Conservation (phyloP, 2,797 vertebrate species). For the Poeciliopsis gracilis region DNA sequence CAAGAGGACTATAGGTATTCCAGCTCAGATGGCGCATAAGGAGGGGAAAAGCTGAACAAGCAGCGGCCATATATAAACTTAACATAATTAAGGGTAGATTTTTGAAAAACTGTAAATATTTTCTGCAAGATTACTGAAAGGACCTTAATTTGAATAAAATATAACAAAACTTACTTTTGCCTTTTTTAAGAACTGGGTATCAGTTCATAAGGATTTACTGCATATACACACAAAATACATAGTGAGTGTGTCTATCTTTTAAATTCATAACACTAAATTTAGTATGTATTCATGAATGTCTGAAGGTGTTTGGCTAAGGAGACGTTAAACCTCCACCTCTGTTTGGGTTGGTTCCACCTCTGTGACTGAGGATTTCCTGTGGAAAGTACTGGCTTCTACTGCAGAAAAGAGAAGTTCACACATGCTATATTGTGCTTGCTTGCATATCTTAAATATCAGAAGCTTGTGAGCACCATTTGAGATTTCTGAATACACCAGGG, state of each 20-base stretch:
- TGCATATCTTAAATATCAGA: slow-evolving; percentile 28
- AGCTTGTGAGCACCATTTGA: slow-evolving; percentile 28
- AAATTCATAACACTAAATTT: background rate
- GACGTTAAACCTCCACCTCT: slow-evolving; percentile 26
- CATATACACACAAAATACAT: background rate
- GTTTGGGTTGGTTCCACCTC: slow-evolving; percentile 37
- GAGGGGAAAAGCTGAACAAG: background rate
- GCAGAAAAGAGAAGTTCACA: slow-evolving; percentile 63
- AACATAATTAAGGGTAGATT: background rate
- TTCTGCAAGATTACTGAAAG: background rate
- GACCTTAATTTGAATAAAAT: background rate
- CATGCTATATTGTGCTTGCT: slow-evolving; percentile 37
- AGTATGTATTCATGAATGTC: slow-evolving; percentile 13
- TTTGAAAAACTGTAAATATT: background rate
- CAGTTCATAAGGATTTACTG: background rate
- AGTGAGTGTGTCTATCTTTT: background rate
- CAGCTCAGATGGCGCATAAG: slow-evolving; percentile 6
- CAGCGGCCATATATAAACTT: background rate
- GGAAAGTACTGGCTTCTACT: slow-evolving; percentile 63
- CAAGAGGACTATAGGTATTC: slow-evolving; percentile 38
- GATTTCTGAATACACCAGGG: background rate
- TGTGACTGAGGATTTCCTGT: slow-evolving; percentile 66
- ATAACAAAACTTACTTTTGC: background rate
- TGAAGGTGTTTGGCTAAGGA: slow-evolving; percentile 12
- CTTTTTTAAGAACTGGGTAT: background rate